These are phyloP conservation scores for Cotesia vestalis DNA, from an alignment of 1,140 invertebrate genomes.

Conservation along the genomic window DNA sequence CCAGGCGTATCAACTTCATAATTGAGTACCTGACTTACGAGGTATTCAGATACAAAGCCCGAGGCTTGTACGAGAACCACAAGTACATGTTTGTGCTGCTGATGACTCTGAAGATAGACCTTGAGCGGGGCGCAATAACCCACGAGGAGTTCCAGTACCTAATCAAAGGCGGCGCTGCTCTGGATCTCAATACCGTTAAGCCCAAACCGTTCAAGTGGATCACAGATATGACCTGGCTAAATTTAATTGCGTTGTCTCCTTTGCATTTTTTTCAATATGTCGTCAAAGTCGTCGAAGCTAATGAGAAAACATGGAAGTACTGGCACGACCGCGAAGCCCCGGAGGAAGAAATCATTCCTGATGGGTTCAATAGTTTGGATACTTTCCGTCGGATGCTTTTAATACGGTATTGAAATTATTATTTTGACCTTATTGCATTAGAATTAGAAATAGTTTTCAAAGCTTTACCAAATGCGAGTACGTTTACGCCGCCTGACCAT, in stretches of 20 bases:
- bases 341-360: conserved; percentile 83
- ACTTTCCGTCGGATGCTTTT: conserved; percentile 85
- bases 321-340: conserved; percentile 91
- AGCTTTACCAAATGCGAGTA: too few relatives aligned
- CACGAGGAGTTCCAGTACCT: conserved; percentile 86
- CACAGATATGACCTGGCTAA: conserved; percentile 87
- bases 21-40: conserved; percentile 81
- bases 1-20: conserved; percentile 78
- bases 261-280: conserved; percentile 80
- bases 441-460: neutral
- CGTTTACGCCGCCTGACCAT: too few relatives aligned
- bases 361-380: conserved; percentile 80
- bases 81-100: conserved; percentile 86
- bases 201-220: conserved; percentile 87
- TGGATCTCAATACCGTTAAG: conserved; percentile 81
- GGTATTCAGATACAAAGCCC: conserved; percentile 74
- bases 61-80: conserved; percentile 85
- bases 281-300: conserved; percentile 72
- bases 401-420: conserved; percentile 67
- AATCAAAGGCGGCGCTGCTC: conserved; percentile 87
- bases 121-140: conserved; percentile 74
- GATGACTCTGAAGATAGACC: conserved; percentile 84
- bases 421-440: too few relatives aligned
- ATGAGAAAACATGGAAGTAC: conserved; percentile 81
- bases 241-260: conserved; percentile 79